Conservation (phyloP, 2,888 invertebrate species). For the Anarsia innoxiella region DNA sequence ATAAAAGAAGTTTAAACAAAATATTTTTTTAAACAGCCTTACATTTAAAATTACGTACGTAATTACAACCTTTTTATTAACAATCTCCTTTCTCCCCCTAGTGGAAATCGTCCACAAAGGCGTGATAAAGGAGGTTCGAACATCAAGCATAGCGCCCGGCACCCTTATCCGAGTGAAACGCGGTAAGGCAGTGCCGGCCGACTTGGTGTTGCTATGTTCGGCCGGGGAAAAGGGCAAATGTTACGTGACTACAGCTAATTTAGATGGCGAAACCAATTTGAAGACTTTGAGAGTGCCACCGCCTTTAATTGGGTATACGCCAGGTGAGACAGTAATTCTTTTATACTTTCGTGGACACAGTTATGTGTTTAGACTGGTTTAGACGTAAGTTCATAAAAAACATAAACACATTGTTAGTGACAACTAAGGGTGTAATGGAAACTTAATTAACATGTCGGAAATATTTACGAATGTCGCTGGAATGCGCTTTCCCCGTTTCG, state of each 20-base stretch:
- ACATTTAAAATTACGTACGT: too few relatives aligned
- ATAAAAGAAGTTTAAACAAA: conserved; percentile 61
- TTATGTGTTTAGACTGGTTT: too few relatives aligned
- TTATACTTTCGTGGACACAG: too few relatives aligned
- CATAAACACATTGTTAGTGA: too few relatives aligned
- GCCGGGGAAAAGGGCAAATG: conserved; percentile 81
- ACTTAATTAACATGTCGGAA: too few relatives aligned
- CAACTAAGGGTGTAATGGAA: too few relatives aligned
- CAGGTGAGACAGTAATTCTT: conserved; percentile 36
- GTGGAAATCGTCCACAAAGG: conserved; percentile 76
- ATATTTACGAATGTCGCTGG: too few relatives aligned
- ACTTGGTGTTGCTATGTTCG: conserved; percentile 82
- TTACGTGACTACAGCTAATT: conserved; percentile 88
- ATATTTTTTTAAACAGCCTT: not conserved
- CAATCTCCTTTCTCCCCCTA: conserved; percentile 24
- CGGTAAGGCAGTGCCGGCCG: conserved; percentile 88
- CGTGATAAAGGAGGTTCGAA: conserved; percentile 70
- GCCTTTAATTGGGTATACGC: conserved; percentile 53
- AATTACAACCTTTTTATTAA: too few relatives aligned
- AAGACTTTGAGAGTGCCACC: conserved; percentile 76
- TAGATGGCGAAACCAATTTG: conserved; percentile 88
- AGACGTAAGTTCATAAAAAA: too few relatives aligned
- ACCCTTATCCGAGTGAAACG: conserved; percentile 82
- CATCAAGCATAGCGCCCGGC: conserved; percentile 80
- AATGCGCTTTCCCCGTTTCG: too few relatives aligned